Base-by-base conservation (phyloP, 2,888 invertebrate species). In the Temnothorax rugatulus region DNA sequence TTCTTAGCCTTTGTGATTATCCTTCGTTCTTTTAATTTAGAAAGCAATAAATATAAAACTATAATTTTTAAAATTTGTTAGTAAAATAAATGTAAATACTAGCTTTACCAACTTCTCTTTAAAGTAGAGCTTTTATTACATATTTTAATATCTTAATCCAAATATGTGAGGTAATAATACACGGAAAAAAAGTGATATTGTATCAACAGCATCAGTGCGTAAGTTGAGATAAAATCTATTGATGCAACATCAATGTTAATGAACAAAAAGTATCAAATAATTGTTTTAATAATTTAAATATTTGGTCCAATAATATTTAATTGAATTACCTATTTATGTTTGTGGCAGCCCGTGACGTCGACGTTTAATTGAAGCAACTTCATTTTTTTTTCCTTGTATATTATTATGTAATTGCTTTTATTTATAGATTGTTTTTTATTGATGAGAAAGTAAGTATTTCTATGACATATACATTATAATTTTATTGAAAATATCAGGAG, bases 101-200 rank as follows among this genome's bases (percentile, higher is more conserved):
- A 50, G 4, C 15, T 61, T 47, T 34, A 5, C 7, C 25, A 52
- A 18, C 8, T 52, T 64, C 4, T 41, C 21, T 38, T 34, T 64
- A 64, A 52, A 64, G 4, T 76, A 76, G 4, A 63, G 38, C 38
- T 63, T 5, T 59, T 57, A 15, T 54, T 34, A 44, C 13, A 44
- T 18, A 7, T 38, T 29, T 29, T 29, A 29, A 44, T 11, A 13
- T 38, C 4, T 71, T 41, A 25, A 41, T 41, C 4, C 38, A 41
- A 73, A 57, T 38, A 69, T 29, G 15, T 21, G 9, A 54, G 21
- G 25, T 54, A 21, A 8, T n/a, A 52, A 34, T 69, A 50, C 29
- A 29, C 0, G 29, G 29, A 3, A 4, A 29, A 29, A 29, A 29
- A 29, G 4, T 29, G 4, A 29, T 29, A 29, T 29, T 29, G 29